These are phyloP conservation scores for Nebria salina DNA, from an alignment of 2,888 invertebrate species.

Conservation along the genomic window DNA sequence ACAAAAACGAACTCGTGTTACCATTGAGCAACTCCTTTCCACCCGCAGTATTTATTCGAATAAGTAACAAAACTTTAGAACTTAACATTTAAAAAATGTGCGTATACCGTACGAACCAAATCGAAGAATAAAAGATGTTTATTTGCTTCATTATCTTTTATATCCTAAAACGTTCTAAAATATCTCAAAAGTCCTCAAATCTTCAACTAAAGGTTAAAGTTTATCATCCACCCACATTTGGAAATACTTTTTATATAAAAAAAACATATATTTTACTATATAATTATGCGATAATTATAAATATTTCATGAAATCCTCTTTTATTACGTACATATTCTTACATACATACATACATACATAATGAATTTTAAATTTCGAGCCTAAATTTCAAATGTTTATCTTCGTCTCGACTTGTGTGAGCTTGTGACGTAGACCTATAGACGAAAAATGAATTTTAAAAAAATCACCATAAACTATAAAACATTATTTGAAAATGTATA, in stretches of 20 bases:
- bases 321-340: no score
- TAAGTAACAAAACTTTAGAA: neutral
- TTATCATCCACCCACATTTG: neutral
- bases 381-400: no score
- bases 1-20: neutral
- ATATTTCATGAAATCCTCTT: no score
- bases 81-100: conserved; percentile 4
- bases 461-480: no score
- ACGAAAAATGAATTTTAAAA: no score
- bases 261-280: neutral
- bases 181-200: neutral
- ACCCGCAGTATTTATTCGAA: neutral
- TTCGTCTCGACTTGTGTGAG: no score
- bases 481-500: no score
- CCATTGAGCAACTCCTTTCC: neutral
- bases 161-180: neutral
- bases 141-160: neutral
- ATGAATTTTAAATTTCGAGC: no score
- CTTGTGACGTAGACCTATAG: no score
- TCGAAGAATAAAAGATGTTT: neutral
- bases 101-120: neutral
- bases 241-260: neutral
- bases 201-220: neutral
- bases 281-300: neutral
- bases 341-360: no score